phyloP scores from a whole-genome alignment of 2,797 vertebrate genomes.

The Pangasius sanitwongsei region DNA sequence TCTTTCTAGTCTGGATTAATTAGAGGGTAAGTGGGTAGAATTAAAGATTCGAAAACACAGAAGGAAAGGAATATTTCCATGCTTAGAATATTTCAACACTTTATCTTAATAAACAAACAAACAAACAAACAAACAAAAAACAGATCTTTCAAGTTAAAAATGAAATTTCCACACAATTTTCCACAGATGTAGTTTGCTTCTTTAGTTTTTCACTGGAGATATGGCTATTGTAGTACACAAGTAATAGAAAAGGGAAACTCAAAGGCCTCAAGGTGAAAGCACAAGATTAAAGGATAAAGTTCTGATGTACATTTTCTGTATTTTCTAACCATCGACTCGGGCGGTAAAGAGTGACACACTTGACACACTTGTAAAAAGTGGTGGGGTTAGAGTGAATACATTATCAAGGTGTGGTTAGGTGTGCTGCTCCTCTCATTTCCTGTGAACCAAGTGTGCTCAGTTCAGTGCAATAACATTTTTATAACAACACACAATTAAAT shows the following conservation, averaged over 20 bases:
- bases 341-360: not conserved
- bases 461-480: not conserved
- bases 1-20: not conserved
- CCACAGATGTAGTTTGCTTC: not conserved
- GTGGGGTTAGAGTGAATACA: not conserved
- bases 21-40: not conserved
- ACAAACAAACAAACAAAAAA: too few species aligned
- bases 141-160: not conserved
- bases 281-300: not conserved
- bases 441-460: not conserved
- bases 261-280: not conserved
- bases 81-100: not conserved
- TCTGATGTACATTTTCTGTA: not conserved
- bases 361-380: not conserved
- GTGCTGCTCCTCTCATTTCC: conserved; percentile 1
- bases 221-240: not conserved
- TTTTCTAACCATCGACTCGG: not conserved
- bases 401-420: conserved; percentile 8
- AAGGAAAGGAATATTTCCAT: not conserved
- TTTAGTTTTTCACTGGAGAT: not conserved
- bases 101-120: not conserved
- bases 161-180: not conserved
- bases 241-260: not conserved
- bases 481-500: too few species aligned
- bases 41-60: not conserved